Evolutionary conservation across 2,888 invertebrate species (phyloP), one percentile per base, ranked within the genome.

Genomic region (Yponomeuta cagnagella): DNA sequence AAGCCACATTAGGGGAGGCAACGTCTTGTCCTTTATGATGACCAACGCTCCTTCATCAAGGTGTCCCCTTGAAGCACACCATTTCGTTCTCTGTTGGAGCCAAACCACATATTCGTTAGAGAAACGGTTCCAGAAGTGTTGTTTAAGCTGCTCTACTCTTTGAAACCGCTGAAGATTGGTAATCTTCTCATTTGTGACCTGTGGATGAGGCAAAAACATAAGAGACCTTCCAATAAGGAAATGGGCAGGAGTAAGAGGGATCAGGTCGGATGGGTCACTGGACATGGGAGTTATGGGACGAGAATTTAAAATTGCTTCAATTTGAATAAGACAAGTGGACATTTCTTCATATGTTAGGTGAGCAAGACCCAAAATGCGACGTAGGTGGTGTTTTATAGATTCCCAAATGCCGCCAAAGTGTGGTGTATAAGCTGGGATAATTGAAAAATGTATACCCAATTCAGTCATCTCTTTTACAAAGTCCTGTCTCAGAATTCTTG

Each of bases 1-100:
- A 5, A 63, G 71, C 75, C 75, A 75, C 10, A 74, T 43, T 12
- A 74, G 69, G 63, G 74, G 74, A 31, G 74, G 73, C 5, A 69
- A 70, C 9, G 67, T 37, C 64, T 72, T 70, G 10, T 76, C 74
- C 66, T 71, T 74, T 23, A 76, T 58, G 10, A 75, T 68, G 10
- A 75, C 74, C 31, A 75, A 69, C 10, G 71, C 43, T 9, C 74
- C 73, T 1, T 65, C 30, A 12, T 64, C 23, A 5, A 76, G 71
- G 1, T 73, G 70, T 0, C 58, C 63, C n/a, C 72, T 63, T 69
- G n/a, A 69, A 70, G 23, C 23, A 23, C 23, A 23, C 23, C 23
- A 23, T 23, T 23, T 23, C 23, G 23, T 23, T 23, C 23, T 70
- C 30, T 73, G 71, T 69, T 72, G 72, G 8, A 73, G 64, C 15